Evolutionary conservation across 2,797 vertebrate species (phyloP).

Genomic region (Anniella stebbinsi): DNA sequence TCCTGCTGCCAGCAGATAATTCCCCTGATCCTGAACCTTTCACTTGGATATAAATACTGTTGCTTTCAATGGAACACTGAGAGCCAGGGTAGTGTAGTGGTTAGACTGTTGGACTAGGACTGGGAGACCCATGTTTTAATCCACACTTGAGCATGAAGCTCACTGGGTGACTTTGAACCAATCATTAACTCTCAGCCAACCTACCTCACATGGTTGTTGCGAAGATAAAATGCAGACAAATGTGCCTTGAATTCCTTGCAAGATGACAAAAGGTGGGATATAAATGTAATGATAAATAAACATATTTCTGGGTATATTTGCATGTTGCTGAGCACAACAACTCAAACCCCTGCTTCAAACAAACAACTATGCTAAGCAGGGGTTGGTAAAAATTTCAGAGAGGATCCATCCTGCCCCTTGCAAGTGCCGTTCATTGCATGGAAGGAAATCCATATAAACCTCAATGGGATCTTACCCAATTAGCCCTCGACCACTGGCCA

Average conservation of each 20-base stretch:
- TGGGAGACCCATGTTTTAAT: no score
- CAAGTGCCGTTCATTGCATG: no score
- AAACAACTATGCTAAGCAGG: background rate
- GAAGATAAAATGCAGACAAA: no score
- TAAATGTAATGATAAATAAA: background rate
- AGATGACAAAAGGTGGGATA: no score
- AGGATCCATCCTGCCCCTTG: no score
- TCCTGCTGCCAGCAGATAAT: slow-evolving; percentile 1
- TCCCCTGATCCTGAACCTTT: background rate
- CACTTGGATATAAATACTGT: background rate
- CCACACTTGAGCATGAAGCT: no score
- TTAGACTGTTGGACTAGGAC: no score
- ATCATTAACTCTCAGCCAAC: no score
- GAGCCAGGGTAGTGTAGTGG: background rate
- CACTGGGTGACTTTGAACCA: no score
- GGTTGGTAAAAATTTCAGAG: background rate
- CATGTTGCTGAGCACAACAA: background rate
- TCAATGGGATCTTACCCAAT: background rate
- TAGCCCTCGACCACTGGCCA: background rate
- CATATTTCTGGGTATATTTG: no score
- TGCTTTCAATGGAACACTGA: background rate
- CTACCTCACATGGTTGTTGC: no score
- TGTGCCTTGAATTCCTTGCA: no score
- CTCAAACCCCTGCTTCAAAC: background rate
- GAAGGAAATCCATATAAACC: background rate